Evolutionary conservation across 2,888 invertebrate species (phyloP).

Genomic region (Synanthedon vespiformis): DNA sequence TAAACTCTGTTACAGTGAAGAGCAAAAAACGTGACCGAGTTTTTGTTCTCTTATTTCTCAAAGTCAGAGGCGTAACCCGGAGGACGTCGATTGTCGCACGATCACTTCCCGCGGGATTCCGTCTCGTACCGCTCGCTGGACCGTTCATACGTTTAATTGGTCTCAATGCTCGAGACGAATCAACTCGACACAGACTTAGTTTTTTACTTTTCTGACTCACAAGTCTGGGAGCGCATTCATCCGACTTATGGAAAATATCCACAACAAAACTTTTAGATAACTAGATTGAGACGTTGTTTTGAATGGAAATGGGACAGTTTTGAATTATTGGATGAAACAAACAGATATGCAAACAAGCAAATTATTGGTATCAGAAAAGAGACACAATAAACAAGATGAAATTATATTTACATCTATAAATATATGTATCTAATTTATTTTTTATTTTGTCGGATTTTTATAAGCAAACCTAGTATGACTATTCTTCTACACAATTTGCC

Average conservation of each 20-base stretch:
- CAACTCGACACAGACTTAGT: conserved; percentile 53
- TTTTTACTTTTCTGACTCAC: conserved; percentile 38
- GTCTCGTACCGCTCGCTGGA: conserved; percentile 44
- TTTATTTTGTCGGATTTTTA: too few species aligned
- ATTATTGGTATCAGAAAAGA: too few species aligned
- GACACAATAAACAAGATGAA: too few species aligned
- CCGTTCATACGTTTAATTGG: conserved; percentile 54
- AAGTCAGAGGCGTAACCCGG: conserved; percentile 22
- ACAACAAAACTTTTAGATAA: neutral
- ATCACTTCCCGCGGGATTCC: conserved; percentile 55
- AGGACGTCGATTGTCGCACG: conserved; percentile 21
- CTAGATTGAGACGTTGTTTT: too few species aligned
- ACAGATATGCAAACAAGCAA: too few species aligned
- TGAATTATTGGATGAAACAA: too few species aligned
- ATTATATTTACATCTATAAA: too few species aligned
- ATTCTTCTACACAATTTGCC: too few species aligned
- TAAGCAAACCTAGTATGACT: too few species aligned
- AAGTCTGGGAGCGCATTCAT: conserved; percentile 1
- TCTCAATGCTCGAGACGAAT: conserved; percentile 64
- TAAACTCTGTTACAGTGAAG: neutral
- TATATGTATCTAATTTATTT: too few species aligned
- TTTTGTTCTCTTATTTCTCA: conserved; percentile 9
- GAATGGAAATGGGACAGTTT: too few species aligned
- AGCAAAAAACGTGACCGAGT: neutral
- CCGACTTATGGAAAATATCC: neutral